Evolutionary conservation across 2,888 invertebrate genomes (phyloP), one percentile per base, ranked within the genome.

Genomic region (Bursaphelenchus okinawaensis): DNA sequence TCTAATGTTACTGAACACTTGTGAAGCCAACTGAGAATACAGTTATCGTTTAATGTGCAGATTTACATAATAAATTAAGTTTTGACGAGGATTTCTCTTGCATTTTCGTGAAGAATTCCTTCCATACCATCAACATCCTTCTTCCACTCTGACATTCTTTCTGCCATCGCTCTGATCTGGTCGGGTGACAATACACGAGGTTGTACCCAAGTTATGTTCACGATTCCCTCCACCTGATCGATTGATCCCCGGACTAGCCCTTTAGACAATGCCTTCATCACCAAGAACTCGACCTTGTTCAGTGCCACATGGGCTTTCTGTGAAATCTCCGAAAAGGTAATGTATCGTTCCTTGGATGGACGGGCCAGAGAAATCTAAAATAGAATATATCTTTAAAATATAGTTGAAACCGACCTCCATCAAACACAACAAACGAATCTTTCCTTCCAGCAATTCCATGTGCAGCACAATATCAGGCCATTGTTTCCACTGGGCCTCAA

Each of bases 201-300:
- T 83, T 91, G 91, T 8, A 91, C 90, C 91, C 91, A 91, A 9
- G 89, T 89, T 87, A 91, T 88, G 80, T 89, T 88, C 1, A 91
- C 90, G 60, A 87, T 88, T 70, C 84, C 82, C 29, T 86, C 85
- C 22, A 94, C 80, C 83, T 79, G 77, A 67, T 82, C 79, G 68
- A 86, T 85, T 40, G 81, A 81, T 24, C 86, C 98, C 65, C 90
- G 89, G 4, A 99, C 91, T 19, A 98, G 87, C 23, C 91, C 92
- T 83, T 94, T 90, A 0, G 95, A 92, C 26, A 98, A 84, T 0
- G 96, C 96, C 85, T 93, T 94, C 96, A 99, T 98, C 0, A 98
- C 92, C 54, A 98, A 86, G 69, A 93, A 87, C 83, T 98, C 98
- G 63, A 85, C 85, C 77, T 86, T 83, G 70, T 83, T 79, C 29